These are phyloP conservation scores for Dynastes hyllus DNA, from an alignment of 2,888 invertebrate species.

Conservation along the genomic window DNA sequence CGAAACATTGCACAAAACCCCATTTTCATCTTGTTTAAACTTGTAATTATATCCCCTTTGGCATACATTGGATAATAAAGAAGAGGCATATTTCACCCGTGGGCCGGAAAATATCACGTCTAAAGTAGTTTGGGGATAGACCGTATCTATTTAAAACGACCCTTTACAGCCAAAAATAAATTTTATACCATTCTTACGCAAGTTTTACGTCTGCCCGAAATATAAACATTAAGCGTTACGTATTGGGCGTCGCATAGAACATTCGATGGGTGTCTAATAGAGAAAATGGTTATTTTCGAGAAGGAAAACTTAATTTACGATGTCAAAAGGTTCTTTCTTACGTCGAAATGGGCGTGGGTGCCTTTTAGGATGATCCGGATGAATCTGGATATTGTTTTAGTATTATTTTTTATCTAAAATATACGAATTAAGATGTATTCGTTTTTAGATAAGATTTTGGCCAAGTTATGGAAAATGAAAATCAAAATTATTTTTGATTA, in stretches of 20 bases:
- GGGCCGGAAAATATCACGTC: background rate
- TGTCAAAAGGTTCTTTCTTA: too few relatives aligned
- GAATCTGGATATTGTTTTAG: too few relatives aligned
- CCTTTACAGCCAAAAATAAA: constrained; percentile 44
- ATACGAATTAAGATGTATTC: too few relatives aligned
- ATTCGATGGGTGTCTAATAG: background rate
- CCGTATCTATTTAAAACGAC: constrained; percentile 48
- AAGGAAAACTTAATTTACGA: too few relatives aligned
- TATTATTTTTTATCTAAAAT: too few relatives aligned
- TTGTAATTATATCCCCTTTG: background rate
- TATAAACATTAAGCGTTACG: background rate
- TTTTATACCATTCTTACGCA: constrained; percentile 37
- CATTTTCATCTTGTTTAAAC: background rate
- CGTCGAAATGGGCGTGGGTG: too few relatives aligned
- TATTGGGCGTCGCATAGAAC: background rate
- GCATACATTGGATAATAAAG: background rate
- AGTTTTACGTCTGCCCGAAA: constrained; percentile 12
- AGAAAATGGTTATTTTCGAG: too few relatives aligned
- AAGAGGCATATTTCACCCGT: background rate
- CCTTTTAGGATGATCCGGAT: too few relatives aligned
- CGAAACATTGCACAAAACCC: background rate
- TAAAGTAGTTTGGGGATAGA: background rate
- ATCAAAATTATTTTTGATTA: too few relatives aligned
- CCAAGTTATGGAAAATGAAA: too few relatives aligned
- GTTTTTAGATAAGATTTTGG: too few relatives aligned